phyloP scores from a whole-genome alignment of 2,888 invertebrate genomes.

The Callosobruchus maculatus region DNA sequence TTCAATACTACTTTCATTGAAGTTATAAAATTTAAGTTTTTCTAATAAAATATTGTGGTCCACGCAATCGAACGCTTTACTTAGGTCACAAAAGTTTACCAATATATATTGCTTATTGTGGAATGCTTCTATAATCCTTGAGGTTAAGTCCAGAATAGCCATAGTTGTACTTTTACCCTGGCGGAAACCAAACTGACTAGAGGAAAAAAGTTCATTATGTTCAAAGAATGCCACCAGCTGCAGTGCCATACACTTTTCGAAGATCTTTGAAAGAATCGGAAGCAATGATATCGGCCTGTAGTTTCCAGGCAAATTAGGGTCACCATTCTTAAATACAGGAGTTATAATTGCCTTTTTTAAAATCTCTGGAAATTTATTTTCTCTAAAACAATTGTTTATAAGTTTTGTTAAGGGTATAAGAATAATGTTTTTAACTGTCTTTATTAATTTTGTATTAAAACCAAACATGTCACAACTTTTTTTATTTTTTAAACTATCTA shows the following conservation, averaged over 20 bases:
- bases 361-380: not conserved
- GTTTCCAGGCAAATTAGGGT: not conserved
- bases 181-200: slow-evolving; percentile 12
- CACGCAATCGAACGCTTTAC: slow-evolving; percentile 14
- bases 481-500: slow-evolving; percentile 7
- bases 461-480: slow-evolving; percentile 6
- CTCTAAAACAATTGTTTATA: not conserved
- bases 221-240: slow-evolving; percentile 5
- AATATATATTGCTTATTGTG: not conserved
- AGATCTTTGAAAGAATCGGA: slow-evolving; percentile 10
- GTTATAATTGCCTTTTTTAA: not conserved
- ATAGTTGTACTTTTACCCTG: slow-evolving; percentile 4
- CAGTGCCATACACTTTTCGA: slow-evolving; percentile 9
- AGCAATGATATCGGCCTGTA: slow-evolving; percentile 10
- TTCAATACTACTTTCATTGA: not conserved
- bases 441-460: slow-evolving; percentile 3
- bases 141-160: slow-evolving; percentile 2
- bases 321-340: not conserved
- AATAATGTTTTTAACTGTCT: slow-evolving; percentile 5
- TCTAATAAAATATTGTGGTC: slow-evolving; percentile 7
- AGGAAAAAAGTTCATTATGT: slow-evolving; percentile 9
- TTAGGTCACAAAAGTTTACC: slow-evolving; percentile 4
- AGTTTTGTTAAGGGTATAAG: slow-evolving; percentile 1
- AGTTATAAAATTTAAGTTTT: slow-evolving; percentile 5
- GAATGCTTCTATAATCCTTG: not conserved